Conservation (phyloP, 2,113 vertebrate genomes). For the Jacana jacana region DNA sequence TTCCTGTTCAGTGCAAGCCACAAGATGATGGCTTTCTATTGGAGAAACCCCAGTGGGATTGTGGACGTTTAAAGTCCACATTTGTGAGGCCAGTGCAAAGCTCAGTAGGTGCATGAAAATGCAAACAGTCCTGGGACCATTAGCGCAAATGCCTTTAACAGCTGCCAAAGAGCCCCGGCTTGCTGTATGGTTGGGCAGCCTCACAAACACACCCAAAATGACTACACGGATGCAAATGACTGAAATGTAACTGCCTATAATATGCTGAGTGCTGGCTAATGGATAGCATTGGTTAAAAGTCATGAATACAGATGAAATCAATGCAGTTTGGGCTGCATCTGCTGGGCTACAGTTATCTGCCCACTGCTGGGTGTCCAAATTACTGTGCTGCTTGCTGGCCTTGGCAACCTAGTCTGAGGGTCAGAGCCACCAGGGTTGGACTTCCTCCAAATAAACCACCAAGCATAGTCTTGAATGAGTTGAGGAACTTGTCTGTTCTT, state of each 20-base stretch:
- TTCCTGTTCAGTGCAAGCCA: not conserved
- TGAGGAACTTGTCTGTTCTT: not conserved
- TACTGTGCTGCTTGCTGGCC: rapidly evolving
- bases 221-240: not conserved
- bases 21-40: not conserved
- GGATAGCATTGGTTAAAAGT: not conserved
- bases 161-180: not conserved
- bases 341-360: not conserved
- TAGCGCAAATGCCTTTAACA: not conserved
- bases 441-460: not conserved
- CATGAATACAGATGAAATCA: not conserved
- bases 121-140: not conserved
- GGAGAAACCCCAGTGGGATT: not conserved
- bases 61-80: not conserved
- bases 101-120: not conserved
- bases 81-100: not conserved
- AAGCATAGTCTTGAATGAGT: not conserved
- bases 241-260: not conserved
- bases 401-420: not conserved
- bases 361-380: not conserved
- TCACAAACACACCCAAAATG: not conserved
- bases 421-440: not conserved
- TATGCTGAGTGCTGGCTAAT: not conserved
- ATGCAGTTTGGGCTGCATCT: not conserved
- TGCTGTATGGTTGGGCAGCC: not conserved